phyloP scores from a whole-genome alignment of 1,140 invertebrate species.

The Amphibalanus amphitrite region DNA sequence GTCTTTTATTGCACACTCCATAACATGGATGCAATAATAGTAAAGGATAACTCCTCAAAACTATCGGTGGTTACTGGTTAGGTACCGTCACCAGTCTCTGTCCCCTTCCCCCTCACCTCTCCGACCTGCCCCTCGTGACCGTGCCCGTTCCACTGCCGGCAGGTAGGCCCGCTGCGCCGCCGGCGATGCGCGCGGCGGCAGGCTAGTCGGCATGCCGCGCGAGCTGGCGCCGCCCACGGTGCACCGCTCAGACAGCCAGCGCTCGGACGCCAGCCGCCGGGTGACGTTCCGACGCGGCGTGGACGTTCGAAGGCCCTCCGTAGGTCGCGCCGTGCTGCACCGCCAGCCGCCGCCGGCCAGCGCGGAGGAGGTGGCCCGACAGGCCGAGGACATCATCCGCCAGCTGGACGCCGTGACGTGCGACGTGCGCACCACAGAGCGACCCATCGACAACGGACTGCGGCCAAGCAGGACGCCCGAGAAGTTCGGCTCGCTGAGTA shows the following conservation, averaged over 20 bases:
- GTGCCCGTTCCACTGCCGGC: no score
- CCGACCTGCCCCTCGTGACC: background rate
- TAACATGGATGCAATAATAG: no score
- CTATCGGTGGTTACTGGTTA: no score
- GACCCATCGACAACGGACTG: background rate
- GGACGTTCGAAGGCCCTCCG: no score
- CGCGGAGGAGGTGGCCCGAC: background rate
- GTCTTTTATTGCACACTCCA: no score
- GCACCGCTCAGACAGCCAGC: background rate
- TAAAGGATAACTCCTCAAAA: no score
- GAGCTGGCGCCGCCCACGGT: background rate
- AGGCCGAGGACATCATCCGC: background rate
- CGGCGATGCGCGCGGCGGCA: background rate
- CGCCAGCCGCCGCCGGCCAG: no score
- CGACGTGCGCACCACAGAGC: background rate
- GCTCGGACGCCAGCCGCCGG: background rate
- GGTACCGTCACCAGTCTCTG: no score
- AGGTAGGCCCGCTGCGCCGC: background rate
- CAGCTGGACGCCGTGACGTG: background rate
- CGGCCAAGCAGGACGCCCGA: background rate
- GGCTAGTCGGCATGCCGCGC: background rate
- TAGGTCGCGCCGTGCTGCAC: no score
- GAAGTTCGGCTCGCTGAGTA: background rate
- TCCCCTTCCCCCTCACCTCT: no score
- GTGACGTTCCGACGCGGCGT: background rate